Percentiles rank a stretch among this genome's conserved stretches.
phyloP scores from a whole-genome alignment of 1,140 invertebrate genomes.

The Aphelinus atriplicis region DNA sequence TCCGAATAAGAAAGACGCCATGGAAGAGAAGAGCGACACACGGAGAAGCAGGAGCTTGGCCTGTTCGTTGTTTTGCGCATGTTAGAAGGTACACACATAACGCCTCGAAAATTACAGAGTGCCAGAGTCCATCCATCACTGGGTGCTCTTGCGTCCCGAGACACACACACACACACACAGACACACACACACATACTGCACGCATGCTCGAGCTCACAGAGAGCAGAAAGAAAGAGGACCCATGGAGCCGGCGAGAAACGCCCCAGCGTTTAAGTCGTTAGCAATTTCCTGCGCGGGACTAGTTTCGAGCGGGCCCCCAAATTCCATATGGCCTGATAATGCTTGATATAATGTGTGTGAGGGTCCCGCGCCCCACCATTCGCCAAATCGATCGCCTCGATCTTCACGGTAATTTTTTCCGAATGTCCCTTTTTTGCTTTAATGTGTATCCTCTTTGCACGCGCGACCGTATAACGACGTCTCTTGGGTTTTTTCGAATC shows the following conservation, averaged over 20 bases:
- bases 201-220: not conserved
- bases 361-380: slow-evolving; percentile 15
- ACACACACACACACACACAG: not conserved
- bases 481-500: no score
- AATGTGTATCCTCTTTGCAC: no score
- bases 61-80: slow-evolving; percentile 45
- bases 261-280: slow-evolving; percentile 67
- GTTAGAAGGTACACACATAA: slow-evolving; percentile 62
- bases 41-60: slow-evolving; percentile 23
- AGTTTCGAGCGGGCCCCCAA: slow-evolving; percentile 57
- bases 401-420: slow-evolving; percentile 46
- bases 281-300: slow-evolving; percentile 66
- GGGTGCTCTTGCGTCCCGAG: slow-evolving; percentile 38
- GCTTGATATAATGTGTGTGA: slow-evolving; percentile 35
- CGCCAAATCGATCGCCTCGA: slow-evolving; percentile 47
- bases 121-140: slow-evolving; percentile 61
- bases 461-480: no score
- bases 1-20: slow-evolving; percentile 33
- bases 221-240: slow-evolving; percentile 5
- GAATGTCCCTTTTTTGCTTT: slow-evolving; percentile 13
- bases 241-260: slow-evolving; percentile 53
- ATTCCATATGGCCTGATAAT: slow-evolving; percentile 65
- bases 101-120: slow-evolving; percentile 64
- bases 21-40: slow-evolving; percentile 42
- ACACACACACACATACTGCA: no score